A percentile compares a stretch with the other conserved stretches of the same genome.
phyloP scores from a whole-genome alignment of 1,140 invertebrate genomes.

The Trachelipus rathkii region DNA sequence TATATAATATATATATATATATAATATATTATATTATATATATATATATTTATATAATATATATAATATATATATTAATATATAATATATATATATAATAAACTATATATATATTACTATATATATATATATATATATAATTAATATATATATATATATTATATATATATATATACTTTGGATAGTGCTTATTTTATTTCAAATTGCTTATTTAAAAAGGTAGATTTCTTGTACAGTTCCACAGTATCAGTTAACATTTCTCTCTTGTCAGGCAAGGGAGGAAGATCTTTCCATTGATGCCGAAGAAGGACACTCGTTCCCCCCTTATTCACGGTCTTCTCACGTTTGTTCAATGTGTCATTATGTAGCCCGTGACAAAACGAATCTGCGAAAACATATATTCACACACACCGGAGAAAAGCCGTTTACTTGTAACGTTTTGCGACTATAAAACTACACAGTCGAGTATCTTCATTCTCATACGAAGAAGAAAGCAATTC shows the following conservation, averaged over 20 bases:
- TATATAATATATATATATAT: too few species aligned
- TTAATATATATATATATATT: too few species aligned
- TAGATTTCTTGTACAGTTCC: too few species aligned
- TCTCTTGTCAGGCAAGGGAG: constrained; percentile 1
- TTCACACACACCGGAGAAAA: constrained; percentile 30
- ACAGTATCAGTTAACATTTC: neutral
- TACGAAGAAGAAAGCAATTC: constrained; percentile 17
- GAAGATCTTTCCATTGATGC: neutral
- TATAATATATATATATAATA: too few species aligned
- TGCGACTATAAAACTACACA: constrained; percentile 28
- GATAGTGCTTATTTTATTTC: too few species aligned
- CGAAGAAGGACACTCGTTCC: neutral
- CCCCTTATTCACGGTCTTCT: neutral
- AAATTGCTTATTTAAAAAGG: too few species aligned
- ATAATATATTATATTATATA: too few species aligned
- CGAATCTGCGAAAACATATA: constrained; percentile 27
- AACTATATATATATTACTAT: too few species aligned
- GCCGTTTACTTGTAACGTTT: constrained; percentile 20
- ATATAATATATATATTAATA: too few species aligned
- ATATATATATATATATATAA: too few species aligned
- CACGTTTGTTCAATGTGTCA: constrained; percentile 21
- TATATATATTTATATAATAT: too few species aligned
- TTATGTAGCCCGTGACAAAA: constrained; percentile 28
- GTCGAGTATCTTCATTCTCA: constrained; percentile 26
- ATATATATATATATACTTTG: too few species aligned